Base-by-base conservation (phyloP, 1,140 invertebrate genomes). In the Parapsyche elsis region DNA sequence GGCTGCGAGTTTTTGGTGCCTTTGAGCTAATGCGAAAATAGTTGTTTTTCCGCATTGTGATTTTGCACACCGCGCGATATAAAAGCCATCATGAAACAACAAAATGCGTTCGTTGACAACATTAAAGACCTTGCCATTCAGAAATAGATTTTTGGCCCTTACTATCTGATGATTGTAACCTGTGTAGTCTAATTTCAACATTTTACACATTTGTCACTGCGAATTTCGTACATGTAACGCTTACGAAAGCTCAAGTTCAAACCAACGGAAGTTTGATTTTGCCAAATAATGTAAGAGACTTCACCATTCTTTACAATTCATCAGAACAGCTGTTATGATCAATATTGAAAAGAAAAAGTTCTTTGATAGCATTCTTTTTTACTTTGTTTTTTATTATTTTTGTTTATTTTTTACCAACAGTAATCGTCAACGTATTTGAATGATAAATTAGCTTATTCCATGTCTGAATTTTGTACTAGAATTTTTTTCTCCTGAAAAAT, bases 131-230 rank as follows among this genome's bases (percentile, higher is more conserved):
- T 53, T 23, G 64, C 1, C 1, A 26, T 26, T 9, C 24, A n/a
- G 23, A 67, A 53, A 53, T 67, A 67, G 64, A 4, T 67, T 67
- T 67, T 30, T 67, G 64, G 21, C 64, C 64, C 24, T 67, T 67
- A 10, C 9, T 26, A 23, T 64, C 5, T 30, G 64, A 24, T 12
- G 16, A 53, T 53, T 10, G 49, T 10, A 53, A 5, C 49, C 12
- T 10, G 49, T 4, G 1, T 53, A 53, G 10, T 5, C 12, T 12
- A 53, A 53, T 5, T 53, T 12, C 12, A 14, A 14, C 16, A 53
- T 53, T 2, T 53, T 53, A 12, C 49, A 53, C 49, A 16, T 12
- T 53, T 16, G 12, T 16, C 49, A 53, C n/a, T 53, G 12, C 49
- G 10, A 46, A 46, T 14, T 12, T 53, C 12, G 10, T 10, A 53